Evolutionary conservation across 2,888 invertebrate species (phyloP).

Genomic region (Lydus trimaculatus): DNA sequence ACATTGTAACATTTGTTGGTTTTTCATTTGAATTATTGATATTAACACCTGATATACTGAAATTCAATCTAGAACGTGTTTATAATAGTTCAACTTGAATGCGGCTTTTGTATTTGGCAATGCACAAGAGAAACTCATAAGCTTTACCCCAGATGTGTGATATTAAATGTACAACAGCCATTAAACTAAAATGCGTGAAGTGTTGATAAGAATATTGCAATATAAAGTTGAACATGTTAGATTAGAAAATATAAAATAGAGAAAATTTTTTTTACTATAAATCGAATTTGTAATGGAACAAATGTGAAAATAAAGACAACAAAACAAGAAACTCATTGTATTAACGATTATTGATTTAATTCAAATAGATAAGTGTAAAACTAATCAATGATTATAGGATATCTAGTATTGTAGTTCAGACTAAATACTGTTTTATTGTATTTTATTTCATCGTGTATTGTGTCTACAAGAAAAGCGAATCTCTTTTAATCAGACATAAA

Average conservation of each 20-base stretch:
- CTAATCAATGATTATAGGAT: background rate
- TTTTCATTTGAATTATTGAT: background rate
- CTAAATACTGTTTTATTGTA: background rate
- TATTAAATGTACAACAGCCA: background rate
- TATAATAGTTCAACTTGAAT: background rate
- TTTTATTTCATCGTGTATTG: background rate
- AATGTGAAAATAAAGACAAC: background rate
- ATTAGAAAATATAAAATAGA: background rate
- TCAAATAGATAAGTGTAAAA: background rate
- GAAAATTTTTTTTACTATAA: background rate
- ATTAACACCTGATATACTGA: background rate
- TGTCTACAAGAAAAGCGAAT: background rate
- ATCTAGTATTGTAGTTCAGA: background rate
- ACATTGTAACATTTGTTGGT: background rate
- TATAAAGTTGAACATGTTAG: background rate
- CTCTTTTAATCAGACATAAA: background rate
- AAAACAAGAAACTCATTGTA: background rate
- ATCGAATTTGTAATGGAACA: background rate
- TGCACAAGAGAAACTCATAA: conserved; percentile 1
- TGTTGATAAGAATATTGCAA: background rate
- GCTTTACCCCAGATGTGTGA: conserved; percentile 4
- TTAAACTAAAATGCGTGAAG: background rate
- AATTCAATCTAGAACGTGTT: background rate
- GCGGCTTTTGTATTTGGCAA: background rate
- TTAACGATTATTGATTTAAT: background rate